These are phyloP conservation scores for Sitophilus oryzae DNA, from an alignment of 1,140 invertebrate species.

Conservation along the genomic window DNA sequence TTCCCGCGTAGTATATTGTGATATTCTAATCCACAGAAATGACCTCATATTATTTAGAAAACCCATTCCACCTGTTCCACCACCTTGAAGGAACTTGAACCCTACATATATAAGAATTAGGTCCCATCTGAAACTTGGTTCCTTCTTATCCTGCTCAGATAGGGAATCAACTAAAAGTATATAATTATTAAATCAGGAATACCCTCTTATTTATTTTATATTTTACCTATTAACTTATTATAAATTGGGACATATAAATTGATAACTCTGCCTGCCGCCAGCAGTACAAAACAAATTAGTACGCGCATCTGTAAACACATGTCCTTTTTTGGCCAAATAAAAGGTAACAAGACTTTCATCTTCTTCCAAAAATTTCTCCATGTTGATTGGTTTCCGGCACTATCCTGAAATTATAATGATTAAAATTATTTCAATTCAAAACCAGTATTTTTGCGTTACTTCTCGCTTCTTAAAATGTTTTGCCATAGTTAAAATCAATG, in stretches of 20 bases:
- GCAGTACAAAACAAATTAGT: constrained; percentile 71
- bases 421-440: constrained; percentile 8
- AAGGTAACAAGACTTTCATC: constrained; percentile 73
- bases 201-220: background rate
- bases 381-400: constrained; percentile 60
- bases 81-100: constrained; percentile 91
- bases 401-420: constrained; percentile 42
- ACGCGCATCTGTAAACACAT: constrained; percentile 73
- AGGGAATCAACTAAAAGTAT: constrained; percentile 69
- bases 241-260: constrained; percentile 94
- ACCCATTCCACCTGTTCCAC: constrained; percentile 85
- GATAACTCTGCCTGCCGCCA: constrained; percentile 76
- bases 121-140: constrained; percentile 73
- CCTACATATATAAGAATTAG: constrained; percentile 78
- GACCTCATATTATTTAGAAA: constrained; percentile 85
- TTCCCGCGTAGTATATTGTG: constrained; percentile 91
- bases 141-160: constrained; percentile 42
- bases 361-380: constrained; percentile 76
- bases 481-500: too few species aligned
- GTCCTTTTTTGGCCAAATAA: constrained; percentile 90
- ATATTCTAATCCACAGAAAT: constrained; percentile 91
- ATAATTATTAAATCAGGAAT: background rate
- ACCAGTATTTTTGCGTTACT: too few species aligned
- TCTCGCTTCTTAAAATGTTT: too few species aligned
- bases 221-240: constrained; percentile 79